Base-by-base conservation (phyloP, 2,797 vertebrate species). In the Triplophysa bombifrons region DNA sequence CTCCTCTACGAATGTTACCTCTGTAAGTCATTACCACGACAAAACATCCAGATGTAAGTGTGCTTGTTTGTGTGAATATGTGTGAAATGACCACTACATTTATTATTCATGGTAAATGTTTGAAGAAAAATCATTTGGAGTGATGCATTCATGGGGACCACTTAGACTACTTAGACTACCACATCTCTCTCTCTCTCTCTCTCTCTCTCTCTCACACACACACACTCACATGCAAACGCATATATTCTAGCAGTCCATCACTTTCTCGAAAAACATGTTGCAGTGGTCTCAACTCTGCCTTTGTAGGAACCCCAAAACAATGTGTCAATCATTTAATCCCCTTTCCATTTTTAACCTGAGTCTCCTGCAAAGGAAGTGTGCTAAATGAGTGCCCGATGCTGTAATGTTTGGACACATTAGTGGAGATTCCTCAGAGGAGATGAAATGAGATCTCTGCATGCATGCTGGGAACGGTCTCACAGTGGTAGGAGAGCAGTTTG, bases 21-120 rank as follows among this genome's bases (percentile, higher is more conserved):
- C 38, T 72, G 68, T 64, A 68, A 82, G 73, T 50, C 70, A 78
- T n/a, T 50, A 78, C 51, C 41, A 65, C 51, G 56, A 72, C 41
- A 72, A 22, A 38, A n/a, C 50, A 55, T 48, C n/a, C 16, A 14
- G 48, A 66, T 10, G 30, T n/a, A 12, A 56, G 72, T 44, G 2
- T 51, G 70, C 63, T 51, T 60, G 12, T 17, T 27, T 51, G 53
- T 46, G 38, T 72, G 51, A 63, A 69, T 68, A n/a, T 48, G 73
- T 72, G n/a, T 60, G 41, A 67, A 68, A 64, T 88, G 83, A 88
- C 86, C 82, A 83, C 76, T 84, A 66, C 83, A 88, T 91, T 89
- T 78, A 91, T 90, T 90, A 90, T 89, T 92, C 82, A 90, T 78
- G 10, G 16, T 53, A 76, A 86, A 88, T 80, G 83, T 88, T 89